Conservation (phyloP, 2,888 invertebrate genomes). For the Copidosoma aretas region DNA sequence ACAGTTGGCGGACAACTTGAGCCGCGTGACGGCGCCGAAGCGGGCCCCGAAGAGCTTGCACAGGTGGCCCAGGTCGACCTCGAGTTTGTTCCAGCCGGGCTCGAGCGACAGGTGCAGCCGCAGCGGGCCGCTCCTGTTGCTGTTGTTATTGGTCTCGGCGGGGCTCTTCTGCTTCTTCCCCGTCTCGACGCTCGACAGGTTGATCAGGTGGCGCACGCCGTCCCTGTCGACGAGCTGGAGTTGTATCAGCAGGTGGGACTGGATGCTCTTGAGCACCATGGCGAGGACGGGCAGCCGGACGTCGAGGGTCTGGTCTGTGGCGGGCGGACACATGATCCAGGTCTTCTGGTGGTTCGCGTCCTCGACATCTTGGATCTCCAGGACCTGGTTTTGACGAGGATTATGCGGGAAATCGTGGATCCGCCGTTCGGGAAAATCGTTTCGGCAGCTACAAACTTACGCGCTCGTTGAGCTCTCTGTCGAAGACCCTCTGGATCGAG, state of each 20-base stretch:
- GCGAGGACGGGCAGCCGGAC: conserved; percentile 92
- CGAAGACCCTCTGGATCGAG: conserved; percentile 44
- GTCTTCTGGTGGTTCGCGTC: conserved; percentile 93
- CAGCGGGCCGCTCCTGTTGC: conserved; percentile 14
- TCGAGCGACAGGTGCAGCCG: conserved; percentile 76
- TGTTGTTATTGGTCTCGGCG: not conserved
- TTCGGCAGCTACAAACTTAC: conserved; percentile 38
- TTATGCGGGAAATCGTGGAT: not conserved
- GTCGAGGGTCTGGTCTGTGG: conserved; percentile 87
- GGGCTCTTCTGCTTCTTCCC: conserved; percentile 40
- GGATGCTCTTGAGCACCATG: conserved; percentile 93
- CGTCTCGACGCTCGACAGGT: conserved; percentile 48
- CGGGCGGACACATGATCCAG: conserved; percentile 90
- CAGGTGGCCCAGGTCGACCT: conserved; percentile 91
- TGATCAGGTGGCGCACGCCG: conserved; percentile 21
- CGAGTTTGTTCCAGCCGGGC: conserved; percentile 94
- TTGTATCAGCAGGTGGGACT: conserved; percentile 94
- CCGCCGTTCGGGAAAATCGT: not conserved
- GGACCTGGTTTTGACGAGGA: conserved; percentile 73
- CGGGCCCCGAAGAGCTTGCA: conserved; percentile 89
- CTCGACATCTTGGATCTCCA: conserved; percentile 85
- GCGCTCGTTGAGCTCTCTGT: conserved; percentile 51
- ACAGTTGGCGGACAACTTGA: conserved; percentile 95
- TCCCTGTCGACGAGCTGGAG: conserved; percentile 74
- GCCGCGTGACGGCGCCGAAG: conserved; percentile 85